Evolutionary conservation across 2,888 invertebrate species (phyloP), one percentile per base, ranked within the genome.

Genomic region (Ichneumoninae sp.): DNA sequence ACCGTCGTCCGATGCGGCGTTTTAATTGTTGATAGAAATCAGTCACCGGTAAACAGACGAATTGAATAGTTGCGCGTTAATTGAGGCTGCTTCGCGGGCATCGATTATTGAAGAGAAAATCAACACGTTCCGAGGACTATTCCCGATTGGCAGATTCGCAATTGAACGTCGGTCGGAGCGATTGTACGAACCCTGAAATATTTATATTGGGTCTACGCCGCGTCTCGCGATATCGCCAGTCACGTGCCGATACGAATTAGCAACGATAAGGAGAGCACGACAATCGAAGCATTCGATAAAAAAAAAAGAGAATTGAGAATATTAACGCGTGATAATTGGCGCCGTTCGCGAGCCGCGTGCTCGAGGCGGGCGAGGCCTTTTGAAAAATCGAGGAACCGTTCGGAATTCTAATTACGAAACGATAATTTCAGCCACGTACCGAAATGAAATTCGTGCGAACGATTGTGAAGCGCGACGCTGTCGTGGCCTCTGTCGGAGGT

Each of bases 301-400:
- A 40, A 13, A 16, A 40, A 57, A n/a, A 44, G 76, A 68, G 40
- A 62, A 62, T 68, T 10, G 19, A 16, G 16, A 26, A 66, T 68
- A 68, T 57, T 10, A 26, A 66, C 69, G 68, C 77, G 68, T 13
- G 30, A 47, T 77, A 77, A 77, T 77, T 69, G 69, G 69, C 68
- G 77, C 57, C n/a, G 30, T 69, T 69, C 30, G 30, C 69, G 47
- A 47, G 16, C 13, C 52, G 6, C 30, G 13, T 22, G 22, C 44
- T 50, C 22, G 13, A 69, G 44, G 19, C 68, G 26, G 13, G n/a
- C 52, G n/a, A 66, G 26, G 19, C 16, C 22, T 33, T 66, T 22
- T 26, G 19, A 66, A 44, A 68, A 36, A 54, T 57, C 30, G 47
- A 57, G 76, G 68, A 75, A 68, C 7, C 22, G 44, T 69, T 47